These are phyloP conservation scores for Drosophila neotestacea DNA, from an alignment of 2,888 invertebrate species.

Conservation along the genomic window DNA sequence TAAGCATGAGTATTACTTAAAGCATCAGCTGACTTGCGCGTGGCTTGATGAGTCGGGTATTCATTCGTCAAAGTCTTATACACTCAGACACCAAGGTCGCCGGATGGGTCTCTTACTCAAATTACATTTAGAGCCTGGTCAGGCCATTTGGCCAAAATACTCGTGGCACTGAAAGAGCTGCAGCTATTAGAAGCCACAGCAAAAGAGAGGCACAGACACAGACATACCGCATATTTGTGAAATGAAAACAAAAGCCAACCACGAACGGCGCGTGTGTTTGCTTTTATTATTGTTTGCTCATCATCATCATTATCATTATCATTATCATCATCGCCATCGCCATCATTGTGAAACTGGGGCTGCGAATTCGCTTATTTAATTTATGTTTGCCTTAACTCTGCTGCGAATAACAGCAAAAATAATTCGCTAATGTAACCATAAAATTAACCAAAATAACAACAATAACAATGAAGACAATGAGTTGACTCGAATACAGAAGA, in stretches of 20 bases:
- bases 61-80: slow-evolving; percentile 13
- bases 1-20: slow-evolving; percentile 33
- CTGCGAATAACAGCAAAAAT: slow-evolving; percentile 56
- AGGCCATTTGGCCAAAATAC: slow-evolving; percentile 9
- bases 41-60: slow-evolving; percentile 37
- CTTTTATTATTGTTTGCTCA: slow-evolving; percentile 55
- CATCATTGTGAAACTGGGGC: background rate
- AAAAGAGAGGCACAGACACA: slow-evolving; percentile 4
- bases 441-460: slow-evolving; percentile 46
- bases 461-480: background rate
- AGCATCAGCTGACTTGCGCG: slow-evolving; percentile 32
- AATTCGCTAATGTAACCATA: slow-evolving; percentile 68
- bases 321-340: slow-evolving; percentile 1
- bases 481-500: background rate
- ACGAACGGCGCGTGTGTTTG: slow-evolving; percentile 59
- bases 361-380: slow-evolving; percentile 45
- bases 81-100: slow-evolving; percentile 15
- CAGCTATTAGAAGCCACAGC: slow-evolving; percentile 19
- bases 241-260: slow-evolving; percentile 41
- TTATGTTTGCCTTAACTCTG: slow-evolving; percentile 55
- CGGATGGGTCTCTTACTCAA: slow-evolving; percentile 12
- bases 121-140: slow-evolving; percentile 4
- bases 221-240: slow-evolving; percentile 11
- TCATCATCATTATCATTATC: slow-evolving; percentile 25
- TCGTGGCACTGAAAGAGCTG: slow-evolving; percentile 11